Base-by-base conservation (phyloP, 92 coral and sea anemone genomes). In the Actinernus sp. region DNA sequence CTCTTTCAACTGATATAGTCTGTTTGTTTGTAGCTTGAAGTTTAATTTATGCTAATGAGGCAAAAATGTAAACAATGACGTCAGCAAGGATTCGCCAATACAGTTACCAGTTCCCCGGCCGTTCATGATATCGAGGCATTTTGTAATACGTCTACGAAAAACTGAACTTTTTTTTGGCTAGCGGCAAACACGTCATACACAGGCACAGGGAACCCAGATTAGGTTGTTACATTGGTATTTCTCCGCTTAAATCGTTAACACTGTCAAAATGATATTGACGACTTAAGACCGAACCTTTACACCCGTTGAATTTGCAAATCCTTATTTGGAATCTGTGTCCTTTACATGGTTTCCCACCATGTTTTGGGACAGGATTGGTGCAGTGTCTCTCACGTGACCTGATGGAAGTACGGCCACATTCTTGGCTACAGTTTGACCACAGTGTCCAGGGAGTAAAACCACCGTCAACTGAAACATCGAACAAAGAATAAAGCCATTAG, bases 351-450 rank as follows among this genome's bases (percentile, higher is more conserved):
- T 65, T 55, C 17, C 94, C 90, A n/a, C 83, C 86, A 54, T 83
- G 76, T 0, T 55, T 22, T 7, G 90, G 94, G 6, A 65, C 4
- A 18, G 89, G 90, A 28, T 77, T 65, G 23, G 87, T 82, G 60
- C 94, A 88, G 63, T 88, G 83, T 44, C 89, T 67, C 64, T 88
- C 94, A 71, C 90, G 89, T 40, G 90, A 84, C 17, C 68, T 55
- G 13, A 88, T 74, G 16, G 93, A 62, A 5, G 85, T 68, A 27
- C 68, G 78, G 26, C 80, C 83, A 47, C 93, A 88, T 38, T 61
- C 86, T 22, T 68, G 70, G 49, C 55, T 60, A 61, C 93, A 88
- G 2, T 80, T 58, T 6, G 93, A 75, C 93, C 93, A 88, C 5
- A 74, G 17, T 2, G 89, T 54, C 93, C 93, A 88, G 2, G 71